Evolutionary conservation across 2,888 invertebrate species (phyloP), one percentile per base, ranked within the genome.

Genomic region (Cremastinae sp.): DNA sequence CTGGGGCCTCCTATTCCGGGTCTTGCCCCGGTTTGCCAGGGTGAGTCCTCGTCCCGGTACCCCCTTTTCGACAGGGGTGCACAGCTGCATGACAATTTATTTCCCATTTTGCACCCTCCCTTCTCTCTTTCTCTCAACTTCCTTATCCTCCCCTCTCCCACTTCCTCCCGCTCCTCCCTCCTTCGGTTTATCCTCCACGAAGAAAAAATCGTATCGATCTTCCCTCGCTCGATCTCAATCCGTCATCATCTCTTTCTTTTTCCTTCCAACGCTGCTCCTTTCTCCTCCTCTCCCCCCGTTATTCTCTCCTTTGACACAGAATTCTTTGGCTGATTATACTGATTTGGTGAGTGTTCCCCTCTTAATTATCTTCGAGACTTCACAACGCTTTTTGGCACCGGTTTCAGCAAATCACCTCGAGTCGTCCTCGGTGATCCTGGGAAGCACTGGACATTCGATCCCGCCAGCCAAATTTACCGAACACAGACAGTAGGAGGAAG

Each of bases 11-110:
- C 83, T 77, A 84, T 83, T 80, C 83, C 86, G 59, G 81, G 76
- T 75, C 86, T 84, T 73, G 85, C 81, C 71, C 84, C 85, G 89
- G 95, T 95, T 91, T 97, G 96, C 96, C 97, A 97, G 90, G 98
- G 98, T 90, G 97, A 96, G 91, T 97, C 97, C 91, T 96, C 97
- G 92, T 97, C 97, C 90, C 97, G 95, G 92, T 98, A 98, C 90
- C 96, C 96, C 93, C 97, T 98, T 92, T 97, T 95, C 91, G 97
- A 95, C 90, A 98, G 93, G 87, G 98, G 98, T 88, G 97, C 98
- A 92, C 98, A 98, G 88, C 97, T 97, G 92, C 97, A 97, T 91
- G 96, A 97, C 90, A 98, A 93, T 93, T 98, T 98, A 93, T 98
- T 98, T 92, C 98, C 98, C 98, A 98, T 97, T 84, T 88, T 89